Evolutionary conservation across 2,113 vertebrate genomes (phyloP), one percentile per base, ranked within the genome.

Genomic region (Chiloscyllium plagiosum): DNA sequence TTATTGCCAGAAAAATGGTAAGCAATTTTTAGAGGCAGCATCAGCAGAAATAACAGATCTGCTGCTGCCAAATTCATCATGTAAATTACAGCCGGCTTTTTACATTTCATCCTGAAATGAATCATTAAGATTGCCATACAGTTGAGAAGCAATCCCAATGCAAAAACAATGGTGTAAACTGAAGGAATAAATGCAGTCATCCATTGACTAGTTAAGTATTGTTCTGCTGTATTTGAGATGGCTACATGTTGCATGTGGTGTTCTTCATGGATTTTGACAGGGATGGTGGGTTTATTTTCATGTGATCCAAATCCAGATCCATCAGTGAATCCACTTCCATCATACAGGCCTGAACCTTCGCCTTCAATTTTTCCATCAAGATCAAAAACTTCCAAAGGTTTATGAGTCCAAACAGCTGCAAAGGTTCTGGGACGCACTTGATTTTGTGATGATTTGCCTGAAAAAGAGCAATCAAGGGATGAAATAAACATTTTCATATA

Each of bases 41-140:
- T 96, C 0, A 98, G 97, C 29, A 97, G 98, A 10, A 99, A 99
- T 1, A 99, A 97, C 87, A 99, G 97, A 50, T 99, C 99, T 0
- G 99, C 98, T 0, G 96, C 96, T 52, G 99, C 99, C 96, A 99
- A 97, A 96, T 99, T 99, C 89, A 99, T 96, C 99, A 99, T 99
- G 97, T 99, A 99, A 95, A 99, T 98, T 80, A 98, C 97, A 0
- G 99, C 98, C 0, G 99, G 99, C 96, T 99, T 99, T 96, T 97
- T 98, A 13, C 98, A 96, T 96, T 98, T 98, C 96, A 98, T 97
- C 96, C 97, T 98, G 95, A 97, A 96, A 96, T 98, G 85, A 96
- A 99, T 99, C 97, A 99, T 97, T 0, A 98, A 95, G 47, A 98
- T 96, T 0, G 99, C 98, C 61, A 98, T 96, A 3, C 98, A 0